Percentiles rank a stretch among this genome's conserved stretches.
phyloP scores from a whole-genome alignment of 2,888 invertebrate species.

The Oxytorus armatus region DNA sequence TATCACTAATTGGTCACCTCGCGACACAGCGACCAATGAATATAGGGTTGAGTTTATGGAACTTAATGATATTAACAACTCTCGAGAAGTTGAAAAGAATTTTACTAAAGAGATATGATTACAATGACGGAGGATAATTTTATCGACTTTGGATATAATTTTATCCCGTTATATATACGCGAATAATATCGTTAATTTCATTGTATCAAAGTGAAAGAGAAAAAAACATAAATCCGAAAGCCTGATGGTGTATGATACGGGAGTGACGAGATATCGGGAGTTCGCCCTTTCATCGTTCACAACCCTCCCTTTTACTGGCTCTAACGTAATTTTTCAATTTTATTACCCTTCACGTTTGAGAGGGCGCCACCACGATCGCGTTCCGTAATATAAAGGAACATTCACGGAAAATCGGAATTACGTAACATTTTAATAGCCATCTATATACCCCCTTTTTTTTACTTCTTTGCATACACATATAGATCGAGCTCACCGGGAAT shows the following conservation, averaged over 20 bases:
- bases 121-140: conserved; percentile 15
- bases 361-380: conserved; percentile 56
- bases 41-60: too few relatives aligned
- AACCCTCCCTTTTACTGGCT: conserved; percentile 73
- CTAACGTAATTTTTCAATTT: conserved; percentile 77
- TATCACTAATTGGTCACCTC: not conserved
- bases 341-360: conserved; percentile 73
- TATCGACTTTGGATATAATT: conserved; percentile 26
- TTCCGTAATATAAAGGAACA: conserved; percentile 42
- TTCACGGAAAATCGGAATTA: conserved; percentile 56
- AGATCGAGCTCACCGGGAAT: conserved; percentile 6
- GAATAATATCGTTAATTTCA: conserved; percentile 66
- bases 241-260: not conserved
- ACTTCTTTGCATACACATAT: not conserved
- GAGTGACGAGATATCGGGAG: conserved; percentile 35
- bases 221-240: conserved; percentile 37
- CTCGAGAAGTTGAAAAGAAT: too few relatives aligned
- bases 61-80: too few relatives aligned
- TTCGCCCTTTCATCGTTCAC: conserved; percentile 59
- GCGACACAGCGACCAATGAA: not conserved
- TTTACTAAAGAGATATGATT: conserved; percentile 2
- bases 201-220: conserved; percentile 50
- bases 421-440: conserved; percentile 50
- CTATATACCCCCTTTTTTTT: conserved; percentile 3
- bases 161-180: conserved; percentile 46